Evolutionary conservation across 2,888 invertebrate species (phyloP), one percentile per base, ranked within the genome.

Genomic region (Nomada ruficornis): DNA sequence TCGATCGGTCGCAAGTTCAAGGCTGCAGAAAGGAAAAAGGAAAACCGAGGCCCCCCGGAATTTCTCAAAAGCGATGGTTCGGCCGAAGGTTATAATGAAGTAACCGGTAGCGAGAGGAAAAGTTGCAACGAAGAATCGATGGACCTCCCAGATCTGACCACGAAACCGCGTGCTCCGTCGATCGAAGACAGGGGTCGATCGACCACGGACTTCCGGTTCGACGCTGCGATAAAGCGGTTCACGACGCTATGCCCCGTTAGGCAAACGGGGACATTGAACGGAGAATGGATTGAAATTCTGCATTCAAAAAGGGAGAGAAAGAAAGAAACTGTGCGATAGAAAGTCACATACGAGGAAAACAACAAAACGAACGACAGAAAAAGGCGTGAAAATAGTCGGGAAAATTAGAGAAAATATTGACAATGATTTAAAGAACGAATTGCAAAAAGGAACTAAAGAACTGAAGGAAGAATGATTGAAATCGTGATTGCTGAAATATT

Each of bases 111-210:
- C 23, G 3, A 57, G 36, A 76, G 71, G 50, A 63, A 69, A 57
- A 62, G 69, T 82, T 57, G 57, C 79, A 63, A 85, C 74, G 75
- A 80, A 85, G 77, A 69, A 63, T 64, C 57, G 69, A 69, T 26
- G n/a, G 65, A 68, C 60, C 55, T 29, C 54, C 59, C 44, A 54
- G 50, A 47, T 36, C 71, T 50, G 72, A 71, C 71, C 82, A 54
- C 72, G 62, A 62, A 71, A 54, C 67, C 64, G 15, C 47, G n/a
- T 36, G 13, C 26, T 13, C 52, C n/a, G 47, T 23, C 55, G 77
- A 73, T 77, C 74, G 62, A 71, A 42, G 52, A 29, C 20, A 11
- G 26, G 36, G 50, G 57, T 57, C 23, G 65, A 68, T 75, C 77
- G 75, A 78, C 75, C 74, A 36, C 23, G 36, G 54, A 60, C 75